Conservation (phyloP, 2,113 vertebrate genomes). For the Miniopterus natalensis region DNA sequence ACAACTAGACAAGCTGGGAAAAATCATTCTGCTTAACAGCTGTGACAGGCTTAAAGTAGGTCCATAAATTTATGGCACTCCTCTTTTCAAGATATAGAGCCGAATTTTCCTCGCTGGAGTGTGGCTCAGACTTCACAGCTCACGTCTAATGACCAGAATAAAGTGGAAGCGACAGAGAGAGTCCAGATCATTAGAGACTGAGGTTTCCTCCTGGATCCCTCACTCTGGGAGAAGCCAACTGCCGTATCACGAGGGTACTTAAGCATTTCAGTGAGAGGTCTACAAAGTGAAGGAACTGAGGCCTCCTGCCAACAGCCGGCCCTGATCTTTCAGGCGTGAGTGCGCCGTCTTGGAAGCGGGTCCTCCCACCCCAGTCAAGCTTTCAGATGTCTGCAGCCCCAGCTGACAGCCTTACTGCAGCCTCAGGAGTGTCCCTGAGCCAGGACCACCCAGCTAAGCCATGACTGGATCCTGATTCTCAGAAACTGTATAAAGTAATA, state of each 20-base stretch:
- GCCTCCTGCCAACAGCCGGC: background rate
- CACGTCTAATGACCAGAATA: background rate
- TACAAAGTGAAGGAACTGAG: background rate
- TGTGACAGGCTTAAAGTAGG: background rate
- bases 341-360: background rate
- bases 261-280: background rate
- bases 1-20: background rate
- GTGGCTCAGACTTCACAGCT: background rate
- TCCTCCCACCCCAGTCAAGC: background rate
- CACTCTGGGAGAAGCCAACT: background rate
- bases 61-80: background rate
- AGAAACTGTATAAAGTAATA: background rate
- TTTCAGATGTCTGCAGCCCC: background rate
- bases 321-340: background rate
- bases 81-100: background rate
- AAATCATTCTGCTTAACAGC: background rate
- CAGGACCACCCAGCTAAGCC: background rate
- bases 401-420: background rate
- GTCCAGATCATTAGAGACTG: background rate
- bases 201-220: background rate
- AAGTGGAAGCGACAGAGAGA: background rate
- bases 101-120: background rate
- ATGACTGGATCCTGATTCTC: background rate
- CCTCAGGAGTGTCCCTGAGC: background rate
- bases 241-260: background rate